Evolutionary conservation across 2,888 invertebrate species (phyloP), one percentile per base, ranked within the genome.

Genomic region (Xanthorhoe designata): DNA sequence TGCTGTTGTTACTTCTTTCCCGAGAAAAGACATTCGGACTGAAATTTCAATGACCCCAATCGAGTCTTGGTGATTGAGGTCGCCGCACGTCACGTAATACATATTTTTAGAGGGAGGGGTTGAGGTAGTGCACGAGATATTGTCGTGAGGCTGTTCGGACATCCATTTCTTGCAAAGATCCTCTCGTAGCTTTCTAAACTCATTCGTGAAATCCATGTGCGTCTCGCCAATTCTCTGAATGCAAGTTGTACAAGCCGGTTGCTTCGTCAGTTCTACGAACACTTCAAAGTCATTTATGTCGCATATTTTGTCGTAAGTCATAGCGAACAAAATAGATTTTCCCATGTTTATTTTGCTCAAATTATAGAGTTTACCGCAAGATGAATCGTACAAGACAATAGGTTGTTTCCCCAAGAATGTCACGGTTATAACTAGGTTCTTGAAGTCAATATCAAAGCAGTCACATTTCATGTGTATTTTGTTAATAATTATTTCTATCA

Each of bases 401-500:
- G 92, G 92, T 61, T 76, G 82, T 74, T 92, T 93, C 3, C 90
- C 91, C 53, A 93, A 78, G 77, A 92, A 93, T 32, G 80, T 76
- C 29, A 91, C 91, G 13, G 88, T 79, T 68, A 93, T 91, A 2
- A 92, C 87, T 59, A 93, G 82, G 76, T 92, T 92, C 66, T 90
- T 90, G 64, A 80, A 86, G 75, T 90, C 89, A 49, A 92, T 77
- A 67, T 92, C 89, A 69, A 92, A 92, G 76, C 92, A 92, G 72
- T 93, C 92, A 72, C 92, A 93, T 69, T 92, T 93, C 92, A 92
- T 92, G 68, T 90, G 86, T 64, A 93, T 92, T 82, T 89, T 92
- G 75, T 92, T 93, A 45, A 93, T 81, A 47, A 93, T 87, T 45
- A 93, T 78, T 84, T 93, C 92, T 38, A 92, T 83, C 19, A 93